Evolutionary conservation across 2,888 invertebrate species (phyloP), one percentile per base, ranked within the genome.

Genomic region (Drosophila neonasuta): DNA sequence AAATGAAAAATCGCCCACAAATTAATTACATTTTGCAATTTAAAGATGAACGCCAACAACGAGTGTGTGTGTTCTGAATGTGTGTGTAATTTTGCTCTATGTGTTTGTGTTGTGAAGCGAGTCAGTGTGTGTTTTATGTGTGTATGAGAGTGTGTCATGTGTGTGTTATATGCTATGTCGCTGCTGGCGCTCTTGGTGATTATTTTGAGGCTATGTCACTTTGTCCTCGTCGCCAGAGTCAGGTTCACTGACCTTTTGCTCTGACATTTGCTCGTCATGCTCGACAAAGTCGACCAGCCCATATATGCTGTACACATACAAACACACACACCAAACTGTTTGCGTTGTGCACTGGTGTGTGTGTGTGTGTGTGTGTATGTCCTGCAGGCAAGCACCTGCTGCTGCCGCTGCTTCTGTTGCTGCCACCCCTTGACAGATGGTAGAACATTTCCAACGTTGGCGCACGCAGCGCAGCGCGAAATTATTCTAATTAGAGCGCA

Each of bases 401-500:
- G 52, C 70, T 59, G 46, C 57, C 48, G 61, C 61, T 70, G 24
- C 24, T 24, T 24, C 68, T 73, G 74, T 52, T 48, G 52, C 70
- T 59, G 46, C 57, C 66, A 48, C 48, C 50, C 63, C 61, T 70
- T 68, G 52, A 62, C 77, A 79, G 83, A 65, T 79, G 74, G 59
- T 64, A 62, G 46, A 70, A 71, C 71, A 74, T 84, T 71, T 84
- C 58, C 72, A 73, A 64, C 59, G 61, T 68, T 72, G 65, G 57
- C 70, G 58, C 39, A 74, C 85, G 79, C 87, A 81, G 64, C 68
- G 73, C 81, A 84, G 81, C 81, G 81, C 79, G 63, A 86, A 81
- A 81, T 86, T 86, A 81, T 81, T 81, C 86, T 86, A 81, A 81
- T 81, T 81, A 81, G 85, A 69, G 59, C 64, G 11, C 34, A 41